Evolutionary conservation across 2,888 invertebrate species (phyloP).

Genomic region (Rhamnusium bicolor): DNA sequence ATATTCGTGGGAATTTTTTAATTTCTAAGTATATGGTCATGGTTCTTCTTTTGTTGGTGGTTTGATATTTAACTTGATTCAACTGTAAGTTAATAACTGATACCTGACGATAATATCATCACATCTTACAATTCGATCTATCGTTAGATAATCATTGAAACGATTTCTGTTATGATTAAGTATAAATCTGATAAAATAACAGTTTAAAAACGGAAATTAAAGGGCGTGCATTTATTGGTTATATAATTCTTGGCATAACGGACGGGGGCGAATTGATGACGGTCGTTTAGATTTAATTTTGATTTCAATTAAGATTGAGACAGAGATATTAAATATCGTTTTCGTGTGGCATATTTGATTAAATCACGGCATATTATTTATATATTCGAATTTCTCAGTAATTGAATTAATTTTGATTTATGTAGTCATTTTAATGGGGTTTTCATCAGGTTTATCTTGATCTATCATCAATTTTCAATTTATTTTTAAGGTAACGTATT

Average conservation of each 20-base stretch:
- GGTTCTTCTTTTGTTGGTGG: not conserved
- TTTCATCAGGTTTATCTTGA: not conserved
- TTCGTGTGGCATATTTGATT: not conserved
- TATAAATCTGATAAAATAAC: constrained; percentile 7
- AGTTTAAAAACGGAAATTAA: constrained; percentile 7
- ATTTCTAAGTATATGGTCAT: not conserved
- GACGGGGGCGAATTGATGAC: not conserved
- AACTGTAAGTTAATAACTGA: not conserved
- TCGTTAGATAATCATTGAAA: not conserved
- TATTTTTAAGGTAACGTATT: no score
- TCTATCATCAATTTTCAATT: no score
- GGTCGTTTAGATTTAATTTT: constrained; percentile 4
- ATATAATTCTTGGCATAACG: not conserved
- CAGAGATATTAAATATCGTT: not conserved
- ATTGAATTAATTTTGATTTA: not conserved
- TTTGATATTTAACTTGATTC: no score
- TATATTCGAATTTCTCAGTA: not conserved
- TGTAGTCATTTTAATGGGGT: not conserved
- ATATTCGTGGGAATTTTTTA: not conserved
- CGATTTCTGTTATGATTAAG: not conserved
- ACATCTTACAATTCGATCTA: constrained; percentile 8
- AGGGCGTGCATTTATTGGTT: constrained; percentile 2
- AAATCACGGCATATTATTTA: not conserved
- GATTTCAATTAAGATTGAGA: constrained; percentile 9
- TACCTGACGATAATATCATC: not conserved